A percentile compares a stretch with the other conserved stretches of the same genome.
Conservation (phyloP, 2,113 vertebrate genomes). For the Atlantisia rogersi region DNA sequence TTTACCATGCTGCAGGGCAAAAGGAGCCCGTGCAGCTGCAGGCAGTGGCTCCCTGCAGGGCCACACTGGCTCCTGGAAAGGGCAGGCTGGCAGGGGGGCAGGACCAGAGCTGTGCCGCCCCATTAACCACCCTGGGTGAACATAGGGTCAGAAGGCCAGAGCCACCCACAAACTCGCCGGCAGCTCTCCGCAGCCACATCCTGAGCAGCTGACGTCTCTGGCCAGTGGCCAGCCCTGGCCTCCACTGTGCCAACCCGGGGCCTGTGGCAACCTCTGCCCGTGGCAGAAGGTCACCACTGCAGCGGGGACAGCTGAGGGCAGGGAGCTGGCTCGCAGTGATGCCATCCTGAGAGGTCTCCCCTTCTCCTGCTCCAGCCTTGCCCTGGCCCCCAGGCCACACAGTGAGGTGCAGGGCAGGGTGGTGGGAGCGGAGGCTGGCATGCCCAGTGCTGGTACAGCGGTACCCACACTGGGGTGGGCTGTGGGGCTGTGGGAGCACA, state of each 20-base stretch:
- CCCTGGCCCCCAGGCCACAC: neutral
- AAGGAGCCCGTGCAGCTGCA: neutral
- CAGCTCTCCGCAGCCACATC: slow-evolving; percentile 11
- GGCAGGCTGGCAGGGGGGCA: neutral
- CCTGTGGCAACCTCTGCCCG: slow-evolving; percentile 19
- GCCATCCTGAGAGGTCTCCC: neutral
- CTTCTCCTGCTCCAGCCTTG: neutral
- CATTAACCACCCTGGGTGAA: slow-evolving; percentile 56
- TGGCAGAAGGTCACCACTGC: slow-evolving; percentile 32
- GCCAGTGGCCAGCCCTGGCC: neutral
- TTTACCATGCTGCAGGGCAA: neutral
- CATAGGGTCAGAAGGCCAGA: slow-evolving; percentile 35
- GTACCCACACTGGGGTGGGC: rapidly evolving
- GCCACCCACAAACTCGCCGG: neutral
- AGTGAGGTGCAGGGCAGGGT: neutral
- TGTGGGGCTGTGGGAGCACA: rapidly evolving
- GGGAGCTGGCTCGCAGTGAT: neutral
- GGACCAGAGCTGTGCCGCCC: slow-evolving; percentile 13
- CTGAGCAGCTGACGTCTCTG: slow-evolving; percentile 35
- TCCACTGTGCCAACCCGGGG: neutral
- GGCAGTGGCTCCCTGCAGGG: rapidly evolving
- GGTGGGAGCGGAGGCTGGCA: neutral
- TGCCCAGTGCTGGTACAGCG: rapidly evolving
- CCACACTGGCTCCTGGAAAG: neutral
- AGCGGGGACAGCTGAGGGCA: neutral